Percentiles rank a stretch among this genome's conserved stretches.
These are phyloP conservation scores for Aeoliscus strigatus DNA, from an alignment of 2,797 vertebrate species.

Conservation along the genomic window DNA sequence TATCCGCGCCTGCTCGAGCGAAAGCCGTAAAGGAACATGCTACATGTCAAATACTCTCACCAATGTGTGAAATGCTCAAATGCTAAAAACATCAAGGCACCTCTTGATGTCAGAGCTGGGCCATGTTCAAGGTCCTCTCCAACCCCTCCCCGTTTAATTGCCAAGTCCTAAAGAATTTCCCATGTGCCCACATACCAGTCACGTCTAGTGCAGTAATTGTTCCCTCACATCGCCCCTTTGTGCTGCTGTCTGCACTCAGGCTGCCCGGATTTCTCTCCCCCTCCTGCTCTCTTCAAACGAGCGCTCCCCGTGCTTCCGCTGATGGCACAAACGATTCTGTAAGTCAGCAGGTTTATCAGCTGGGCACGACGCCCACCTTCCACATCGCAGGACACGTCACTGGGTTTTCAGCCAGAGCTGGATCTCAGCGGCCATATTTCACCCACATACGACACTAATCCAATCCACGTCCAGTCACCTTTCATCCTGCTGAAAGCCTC, in stretches of 20 bases:
- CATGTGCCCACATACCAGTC: constrained; percentile 59
- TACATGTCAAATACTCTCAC: no score
- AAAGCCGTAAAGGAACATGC: no score
- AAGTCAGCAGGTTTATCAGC: constrained; percentile 31
- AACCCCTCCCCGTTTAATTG: constrained; percentile 64
- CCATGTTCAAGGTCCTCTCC: constrained; percentile 47
- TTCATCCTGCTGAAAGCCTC: constrained; percentile 29
- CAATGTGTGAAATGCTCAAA: no score
- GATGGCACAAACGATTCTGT: constrained; percentile 22
- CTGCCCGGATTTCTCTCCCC: constrained; percentile 40
- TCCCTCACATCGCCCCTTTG: constrained; percentile 65
- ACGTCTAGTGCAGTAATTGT: constrained; percentile 66
- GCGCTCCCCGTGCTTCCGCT: constrained; percentile 23
- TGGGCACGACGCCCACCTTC: constrained; percentile 5
- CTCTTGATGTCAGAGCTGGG: constrained; percentile 61
- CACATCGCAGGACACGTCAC: constrained; percentile 11
- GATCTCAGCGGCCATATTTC: constrained; percentile 30
- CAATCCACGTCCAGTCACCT: constrained; percentile 13
- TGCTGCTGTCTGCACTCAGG: constrained; percentile 55
- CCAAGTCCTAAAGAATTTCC: constrained; percentile 61
- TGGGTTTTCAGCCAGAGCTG: constrained; percentile 24
- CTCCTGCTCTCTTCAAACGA: constrained; percentile 37
- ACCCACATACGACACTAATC: constrained; percentile 26
- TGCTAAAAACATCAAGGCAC: constrained; percentile 40
- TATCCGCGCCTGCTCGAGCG: no score